phyloP scores from a whole-genome alignment of 2,888 invertebrate genomes.

The Nephrotoma guestfalica region DNA sequence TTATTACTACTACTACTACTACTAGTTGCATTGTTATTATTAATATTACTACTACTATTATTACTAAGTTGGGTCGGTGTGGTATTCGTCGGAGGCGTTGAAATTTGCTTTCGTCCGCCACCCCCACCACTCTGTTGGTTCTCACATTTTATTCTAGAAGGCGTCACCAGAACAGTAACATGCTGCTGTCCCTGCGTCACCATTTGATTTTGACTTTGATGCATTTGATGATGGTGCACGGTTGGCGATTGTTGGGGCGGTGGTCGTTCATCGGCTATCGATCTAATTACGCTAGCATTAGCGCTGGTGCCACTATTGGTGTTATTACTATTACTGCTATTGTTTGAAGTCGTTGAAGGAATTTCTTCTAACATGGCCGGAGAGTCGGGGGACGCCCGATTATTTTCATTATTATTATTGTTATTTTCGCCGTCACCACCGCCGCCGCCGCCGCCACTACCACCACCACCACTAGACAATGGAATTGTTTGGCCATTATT shows the following conservation, averaged over 20 bases:
- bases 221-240: constrained; percentile 17
- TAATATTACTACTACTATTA: constrained; percentile 19
- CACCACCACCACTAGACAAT: constrained; percentile 16
- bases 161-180: constrained; percentile 37
- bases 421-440: constrained; percentile 19
- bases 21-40: constrained; percentile 27
- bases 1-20: constrained; percentile 24
- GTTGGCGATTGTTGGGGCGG: constrained; percentile 16
- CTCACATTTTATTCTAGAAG: constrained; percentile 34
- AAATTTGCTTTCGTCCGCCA: constrained; percentile 16
- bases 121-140: constrained; percentile 19
- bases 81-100: constrained; percentile 7
- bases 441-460: constrained; percentile 19
- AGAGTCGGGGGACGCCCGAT: constrained; percentile 31
- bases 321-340: constrained; percentile 1
- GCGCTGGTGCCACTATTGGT: constrained; percentile 10
- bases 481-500: constrained; percentile 8
- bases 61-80: constrained; percentile 14
- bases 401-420: constrained; percentile 15
- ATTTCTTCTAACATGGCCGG: constrained; percentile 22
- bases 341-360: constrained; percentile 22
- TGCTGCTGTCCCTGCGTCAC: constrained; percentile 26
- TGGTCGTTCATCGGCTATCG: constrained; percentile 29
- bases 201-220: constrained; percentile 15
- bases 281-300: constrained; percentile 28